Evolutionary conservation across 1,140 invertebrate species (phyloP).

Genomic region (Drosophila kurseongensis): DNA sequence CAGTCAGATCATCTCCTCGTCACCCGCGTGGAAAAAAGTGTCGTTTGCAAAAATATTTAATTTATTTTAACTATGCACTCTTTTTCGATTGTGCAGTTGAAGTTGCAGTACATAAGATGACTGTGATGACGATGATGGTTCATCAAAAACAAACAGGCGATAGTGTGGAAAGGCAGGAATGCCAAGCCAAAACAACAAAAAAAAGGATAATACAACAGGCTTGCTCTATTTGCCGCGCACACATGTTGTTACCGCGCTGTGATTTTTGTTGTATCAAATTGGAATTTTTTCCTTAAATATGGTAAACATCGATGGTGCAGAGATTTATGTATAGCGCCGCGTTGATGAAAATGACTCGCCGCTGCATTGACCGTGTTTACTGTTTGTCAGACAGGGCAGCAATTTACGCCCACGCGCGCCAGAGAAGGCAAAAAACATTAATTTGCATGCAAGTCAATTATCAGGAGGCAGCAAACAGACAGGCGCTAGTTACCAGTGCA

Average conservation of each 20-base stretch:
- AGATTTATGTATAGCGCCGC: constrained; percentile 49
- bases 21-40: constrained; percentile 33
- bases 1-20: constrained; percentile 38
- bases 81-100: constrained; percentile 27
- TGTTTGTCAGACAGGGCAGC: constrained; percentile 66
- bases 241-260: constrained; percentile 11
- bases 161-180: constrained; percentile 33
- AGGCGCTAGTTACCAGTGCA: constrained; percentile 15
- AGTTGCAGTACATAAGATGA: constrained; percentile 35
- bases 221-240: constrained; percentile 38
- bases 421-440: constrained; percentile 63
- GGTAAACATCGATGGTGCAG: constrained; percentile 49
- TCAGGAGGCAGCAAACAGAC: constrained; percentile 54
- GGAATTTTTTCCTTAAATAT: constrained; percentile 57
- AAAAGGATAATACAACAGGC: constrained; percentile 12
- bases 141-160: constrained; percentile 56
- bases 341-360: constrained; percentile 56
- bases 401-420: constrained; percentile 46
- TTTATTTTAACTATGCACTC: constrained; percentile 55
- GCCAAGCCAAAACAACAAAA: neutral
- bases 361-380: constrained; percentile 45
- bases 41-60: constrained; percentile 52
- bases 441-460: constrained; percentile 81
- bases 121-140: constrained; percentile 29
- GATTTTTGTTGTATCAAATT: constrained; percentile 56